Percentiles rank a stretch among this genome's conserved stretches.
These are phyloP conservation scores for Hyperopisus bebe DNA, from an alignment of 2,113 vertebrate species.

Conservation along the genomic window DNA sequence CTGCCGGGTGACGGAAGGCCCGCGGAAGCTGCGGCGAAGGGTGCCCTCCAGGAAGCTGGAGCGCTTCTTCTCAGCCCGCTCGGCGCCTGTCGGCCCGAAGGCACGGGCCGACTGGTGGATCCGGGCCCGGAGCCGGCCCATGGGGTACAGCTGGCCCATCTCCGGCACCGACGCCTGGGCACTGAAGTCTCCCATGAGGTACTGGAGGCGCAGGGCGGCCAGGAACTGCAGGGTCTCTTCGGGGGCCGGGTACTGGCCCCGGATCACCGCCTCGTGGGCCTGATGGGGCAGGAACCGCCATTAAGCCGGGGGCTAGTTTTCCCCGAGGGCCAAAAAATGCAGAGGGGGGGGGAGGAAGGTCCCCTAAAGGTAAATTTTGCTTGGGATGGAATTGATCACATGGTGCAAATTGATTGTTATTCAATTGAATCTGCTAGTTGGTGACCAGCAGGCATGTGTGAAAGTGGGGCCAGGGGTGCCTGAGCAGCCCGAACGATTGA, in stretches of 20 bases:
- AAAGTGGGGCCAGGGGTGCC: not conserved
- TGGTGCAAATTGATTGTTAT: not conserved
- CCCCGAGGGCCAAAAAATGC: not conserved
- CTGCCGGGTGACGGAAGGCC: constrained; percentile 67
- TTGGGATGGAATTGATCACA: not conserved
- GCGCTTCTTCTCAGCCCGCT: constrained; percentile 73
- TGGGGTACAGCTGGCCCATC: constrained; percentile 79
- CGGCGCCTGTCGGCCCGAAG: constrained; percentile 51
- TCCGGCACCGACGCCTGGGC: constrained; percentile 58
- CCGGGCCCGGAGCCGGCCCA: constrained; percentile 76
- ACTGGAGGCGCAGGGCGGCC: constrained; percentile 84
- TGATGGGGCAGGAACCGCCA: constrained; percentile 28
- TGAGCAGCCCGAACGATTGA: not conserved
- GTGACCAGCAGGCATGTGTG: not conserved
- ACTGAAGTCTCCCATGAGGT: constrained; percentile 73
- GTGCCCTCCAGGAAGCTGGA: constrained; percentile 94
- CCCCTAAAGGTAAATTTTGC: not conserved
- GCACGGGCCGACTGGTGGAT: constrained; percentile 78
- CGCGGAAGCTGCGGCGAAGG: constrained; percentile 81
- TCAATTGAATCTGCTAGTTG: not conserved
- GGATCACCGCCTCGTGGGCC: constrained; percentile 92
- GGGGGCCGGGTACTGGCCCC: constrained; percentile 85
- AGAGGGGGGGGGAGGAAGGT: not conserved
- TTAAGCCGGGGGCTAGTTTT: not conserved
- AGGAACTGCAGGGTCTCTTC: constrained; percentile 93